phyloP scores from a whole-genome alignment of 2,113 vertebrate genomes.

The Galbula dea region DNA sequence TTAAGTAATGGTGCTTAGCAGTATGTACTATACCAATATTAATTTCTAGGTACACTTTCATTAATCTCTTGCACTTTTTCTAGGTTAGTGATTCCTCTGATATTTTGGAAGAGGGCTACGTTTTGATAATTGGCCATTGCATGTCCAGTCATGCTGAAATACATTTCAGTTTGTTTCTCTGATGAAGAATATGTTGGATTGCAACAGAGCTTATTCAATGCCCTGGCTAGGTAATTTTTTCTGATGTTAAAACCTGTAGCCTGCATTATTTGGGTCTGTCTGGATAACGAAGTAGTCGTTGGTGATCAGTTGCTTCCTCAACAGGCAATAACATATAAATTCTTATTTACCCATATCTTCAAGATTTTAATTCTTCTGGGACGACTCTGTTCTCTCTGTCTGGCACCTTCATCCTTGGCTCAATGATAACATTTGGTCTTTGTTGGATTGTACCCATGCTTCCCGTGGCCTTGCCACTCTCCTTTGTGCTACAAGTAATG shows the following conservation, averaged over 20 bases:
- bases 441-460: accelerated
- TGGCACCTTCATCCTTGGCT: background rate
- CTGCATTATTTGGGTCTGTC: background rate
- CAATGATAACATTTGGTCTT: accelerated
- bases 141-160: background rate
- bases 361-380: background rate
- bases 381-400: background rate
- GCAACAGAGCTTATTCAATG: background rate
- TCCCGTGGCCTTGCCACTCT: background rate
- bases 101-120: background rate
- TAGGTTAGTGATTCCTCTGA: background rate
- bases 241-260: background rate
- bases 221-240: background rate
- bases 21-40: background rate
- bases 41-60: background rate
- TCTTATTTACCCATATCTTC: background rate
- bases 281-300: background rate
- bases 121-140: background rate
- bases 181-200: background rate
- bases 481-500: background rate
- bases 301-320: background rate
- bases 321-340: background rate
- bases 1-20: background rate
- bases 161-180: background rate
- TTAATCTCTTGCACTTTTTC: background rate